Evolutionary conservation across 2,888 invertebrate species (phyloP).

Genomic region (Xanthia icteritia): DNA sequence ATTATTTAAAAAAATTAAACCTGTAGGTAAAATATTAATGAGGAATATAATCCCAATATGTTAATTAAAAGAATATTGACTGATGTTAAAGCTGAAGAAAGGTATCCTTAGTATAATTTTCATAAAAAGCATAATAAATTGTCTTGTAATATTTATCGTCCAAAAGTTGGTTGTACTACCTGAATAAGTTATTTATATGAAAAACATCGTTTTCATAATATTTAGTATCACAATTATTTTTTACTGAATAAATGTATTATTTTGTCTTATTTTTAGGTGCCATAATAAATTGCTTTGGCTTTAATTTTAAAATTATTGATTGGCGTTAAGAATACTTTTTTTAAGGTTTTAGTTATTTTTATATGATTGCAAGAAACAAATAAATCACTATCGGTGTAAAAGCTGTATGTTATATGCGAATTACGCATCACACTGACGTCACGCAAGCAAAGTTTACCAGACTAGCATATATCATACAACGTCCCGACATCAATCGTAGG

Average conservation of each 20-base stretch:
- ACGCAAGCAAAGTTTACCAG: neutral
- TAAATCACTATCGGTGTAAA: too few species aligned
- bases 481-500: too few species aligned
- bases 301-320: constrained; percentile 33
- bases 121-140: constrained; percentile 5
- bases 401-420: neutral
- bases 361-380: constrained; percentile 33
- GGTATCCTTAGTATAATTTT: neutral
- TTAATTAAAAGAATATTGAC: neutral
- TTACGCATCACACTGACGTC: neutral
- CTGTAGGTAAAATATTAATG: neutral
- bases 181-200: constrained; percentile 8
- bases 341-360: constrained; percentile 1
- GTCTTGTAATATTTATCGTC: neutral
- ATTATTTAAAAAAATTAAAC: too few species aligned
- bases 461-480: too few species aligned
- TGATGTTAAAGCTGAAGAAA: constrained; percentile 6
- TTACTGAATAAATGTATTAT: neutral
- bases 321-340: neutral
- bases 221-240: constrained; percentile 26
- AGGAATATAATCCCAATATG: neutral
- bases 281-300: constrained; percentile 47
- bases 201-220: constrained; percentile 35
- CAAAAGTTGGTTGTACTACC: constrained; percentile 13
- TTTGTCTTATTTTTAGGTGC: constrained; percentile 37